phyloP scores from a whole-genome alignment of 2,113 vertebrate species.

The Sylvietta virens region DNA sequence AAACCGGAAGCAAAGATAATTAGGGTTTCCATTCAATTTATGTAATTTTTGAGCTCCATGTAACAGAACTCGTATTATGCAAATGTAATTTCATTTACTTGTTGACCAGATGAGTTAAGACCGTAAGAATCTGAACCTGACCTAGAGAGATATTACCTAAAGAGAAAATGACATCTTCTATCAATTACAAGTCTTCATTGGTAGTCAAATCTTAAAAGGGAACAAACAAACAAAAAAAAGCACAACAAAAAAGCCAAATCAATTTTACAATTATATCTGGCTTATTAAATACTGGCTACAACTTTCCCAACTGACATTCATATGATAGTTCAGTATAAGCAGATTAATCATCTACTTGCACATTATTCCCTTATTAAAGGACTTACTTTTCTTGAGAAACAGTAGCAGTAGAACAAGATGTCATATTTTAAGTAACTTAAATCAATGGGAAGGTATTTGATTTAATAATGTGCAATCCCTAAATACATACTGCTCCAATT shows the following conservation, averaged over 20 bases:
- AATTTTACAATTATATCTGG: neutral
- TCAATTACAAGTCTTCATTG: neutral
- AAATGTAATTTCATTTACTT: neutral
- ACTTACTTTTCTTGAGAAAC: neutral
- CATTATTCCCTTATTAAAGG: neutral
- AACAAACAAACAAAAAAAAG: neutral
- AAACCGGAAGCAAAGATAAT: neutral
- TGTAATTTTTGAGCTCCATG: neutral
- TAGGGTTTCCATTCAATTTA: neutral
- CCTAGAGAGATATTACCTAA: neutral
- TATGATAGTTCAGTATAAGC: neutral
- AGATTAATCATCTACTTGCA: neutral
- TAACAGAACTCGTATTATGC: neutral
- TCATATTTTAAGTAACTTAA: neutral
- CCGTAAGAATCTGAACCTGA: neutral
- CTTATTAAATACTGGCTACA: neutral
- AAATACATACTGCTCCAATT: neutral
- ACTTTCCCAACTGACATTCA: neutral
- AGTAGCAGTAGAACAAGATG: neutral
- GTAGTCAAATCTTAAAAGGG: neutral
- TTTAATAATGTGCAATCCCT: neutral
- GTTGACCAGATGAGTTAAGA: neutral
- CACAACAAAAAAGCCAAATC: neutral
- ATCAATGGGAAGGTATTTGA: neutral
- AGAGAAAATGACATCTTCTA: neutral